Evolutionary conservation across 2,888 invertebrate species (phyloP).

Genomic region (Drosophila acutilabella): DNA sequence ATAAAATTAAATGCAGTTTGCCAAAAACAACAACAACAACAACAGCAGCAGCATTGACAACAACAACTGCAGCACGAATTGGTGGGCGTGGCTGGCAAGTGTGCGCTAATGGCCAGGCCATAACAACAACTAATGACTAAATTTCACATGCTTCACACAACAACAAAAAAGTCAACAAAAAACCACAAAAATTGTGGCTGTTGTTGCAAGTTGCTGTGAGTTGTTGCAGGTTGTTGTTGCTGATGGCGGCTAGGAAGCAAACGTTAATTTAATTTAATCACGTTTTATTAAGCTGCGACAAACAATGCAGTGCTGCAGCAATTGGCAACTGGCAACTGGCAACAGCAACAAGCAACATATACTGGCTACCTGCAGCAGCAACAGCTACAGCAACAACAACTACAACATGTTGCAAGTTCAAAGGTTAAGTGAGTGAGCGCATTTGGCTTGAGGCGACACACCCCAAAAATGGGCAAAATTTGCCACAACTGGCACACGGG

Average conservation of each 20-base stretch:
- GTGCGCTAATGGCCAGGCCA: constrained; percentile 66
- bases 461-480: constrained; percentile 65
- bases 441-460: constrained; percentile 76
- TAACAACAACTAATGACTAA: constrained; percentile 79
- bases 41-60: constrained; percentile 24
- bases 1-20: constrained; percentile 44
- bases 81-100: constrained; percentile 72
- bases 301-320: constrained; percentile 57
- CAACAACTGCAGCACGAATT: constrained; percentile 49
- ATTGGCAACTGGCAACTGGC: constrained; percentile 1
- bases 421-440: constrained; percentile 80
- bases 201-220: constrained; percentile 11
- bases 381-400: constrained; percentile 7
- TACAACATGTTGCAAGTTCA: constrained; percentile 68
- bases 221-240: constrained; percentile 20
- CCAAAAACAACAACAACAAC: constrained; percentile 28
- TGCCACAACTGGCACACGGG: constrained; percentile 56
- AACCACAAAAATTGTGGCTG: constrained; percentile 24
- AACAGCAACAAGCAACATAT: constrained; percentile 17
- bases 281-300: constrained; percentile 69
- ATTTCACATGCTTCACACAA: constrained; percentile 64
- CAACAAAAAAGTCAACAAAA: constrained; percentile 14
- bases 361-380: constrained; percentile 6
- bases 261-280: constrained; percentile 79
- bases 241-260: constrained; percentile 69